A percentile compares a stretch with the other conserved stretches of the same genome.
These are phyloP conservation scores for Micronycteris hirsuta DNA, from an alignment of 2,113 vertebrate species.

Conservation along the genomic window DNA sequence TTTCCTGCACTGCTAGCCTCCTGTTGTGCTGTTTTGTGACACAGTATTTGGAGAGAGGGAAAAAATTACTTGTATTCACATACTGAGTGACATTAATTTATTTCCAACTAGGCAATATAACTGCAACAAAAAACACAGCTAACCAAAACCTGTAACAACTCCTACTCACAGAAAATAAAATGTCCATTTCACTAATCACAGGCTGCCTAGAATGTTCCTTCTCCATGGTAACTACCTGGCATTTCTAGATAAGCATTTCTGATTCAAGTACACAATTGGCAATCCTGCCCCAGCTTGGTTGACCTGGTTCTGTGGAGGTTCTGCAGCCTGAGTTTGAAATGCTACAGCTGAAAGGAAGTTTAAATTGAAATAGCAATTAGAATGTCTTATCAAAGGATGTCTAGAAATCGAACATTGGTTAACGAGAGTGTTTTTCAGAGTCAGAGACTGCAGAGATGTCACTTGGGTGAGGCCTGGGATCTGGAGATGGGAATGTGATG, in stretches of 20 bases:
- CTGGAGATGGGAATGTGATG: background rate
- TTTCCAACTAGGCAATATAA: background rate
- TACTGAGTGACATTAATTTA: background rate
- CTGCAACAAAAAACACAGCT: background rate
- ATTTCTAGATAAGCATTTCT: slow-evolving; percentile 34
- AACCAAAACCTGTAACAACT: background rate
- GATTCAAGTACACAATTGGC: slow-evolving; percentile 8
- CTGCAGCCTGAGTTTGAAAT: background rate
- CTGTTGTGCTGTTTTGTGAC: background rate
- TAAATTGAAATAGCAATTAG: background rate
- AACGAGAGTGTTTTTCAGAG: background rate
- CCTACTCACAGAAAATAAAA: background rate
- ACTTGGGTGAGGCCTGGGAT: no score
- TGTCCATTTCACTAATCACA: background rate
- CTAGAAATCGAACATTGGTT: background rate
- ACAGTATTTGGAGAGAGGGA: background rate
- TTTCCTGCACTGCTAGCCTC: background rate
- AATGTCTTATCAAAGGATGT: background rate
- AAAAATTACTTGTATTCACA: background rate
- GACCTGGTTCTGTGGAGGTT: slow-evolving; percentile 5
- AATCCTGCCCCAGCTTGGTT: background rate
- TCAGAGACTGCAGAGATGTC: background rate
- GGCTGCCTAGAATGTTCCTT: background rate
- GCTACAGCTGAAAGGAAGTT: background rate
- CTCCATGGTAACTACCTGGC: slow-evolving; percentile 42